Conservation (phyloP, 2,113 vertebrate genomes). For the Plotosus lineatus region DNA sequence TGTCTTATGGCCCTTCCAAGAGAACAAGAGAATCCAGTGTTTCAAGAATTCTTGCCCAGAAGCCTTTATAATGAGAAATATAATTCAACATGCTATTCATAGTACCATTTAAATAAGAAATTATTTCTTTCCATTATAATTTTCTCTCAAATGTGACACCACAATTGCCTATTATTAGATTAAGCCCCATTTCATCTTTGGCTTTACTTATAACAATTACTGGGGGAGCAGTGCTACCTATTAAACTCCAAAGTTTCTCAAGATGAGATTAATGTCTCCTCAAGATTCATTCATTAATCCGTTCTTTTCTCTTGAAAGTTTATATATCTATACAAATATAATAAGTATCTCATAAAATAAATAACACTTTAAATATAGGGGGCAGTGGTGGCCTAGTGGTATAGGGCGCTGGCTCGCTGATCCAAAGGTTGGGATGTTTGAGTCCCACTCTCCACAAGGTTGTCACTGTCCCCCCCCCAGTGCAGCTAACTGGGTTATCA, state of each 20-base stretch:
- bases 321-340: no score
- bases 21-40: constrained; percentile 25
- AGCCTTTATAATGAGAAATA: constrained; percentile 46
- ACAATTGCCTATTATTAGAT: constrained; percentile 69
- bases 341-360: no score
- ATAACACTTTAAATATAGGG: no score
- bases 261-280: no score
- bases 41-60: constrained; percentile 42
- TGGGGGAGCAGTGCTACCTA: constrained; percentile 43
- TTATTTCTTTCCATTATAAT: constrained; percentile 46
- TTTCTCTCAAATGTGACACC: constrained; percentile 63
- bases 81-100: constrained; percentile 39
- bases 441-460: no score
- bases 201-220: constrained; percentile 17
- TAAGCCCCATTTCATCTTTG: constrained; percentile 57
- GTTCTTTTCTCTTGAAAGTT: neutral
- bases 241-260: no score
- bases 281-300: no score
- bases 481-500: no score
- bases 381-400: no score
- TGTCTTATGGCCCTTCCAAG: constrained; percentile 3
- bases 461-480: no score
- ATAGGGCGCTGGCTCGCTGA: no score
- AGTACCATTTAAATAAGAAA: constrained; percentile 34
- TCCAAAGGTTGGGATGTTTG: no score